Base-by-base conservation (phyloP, 2,888 invertebrate species). In the Spodoptera littoralis region DNA sequence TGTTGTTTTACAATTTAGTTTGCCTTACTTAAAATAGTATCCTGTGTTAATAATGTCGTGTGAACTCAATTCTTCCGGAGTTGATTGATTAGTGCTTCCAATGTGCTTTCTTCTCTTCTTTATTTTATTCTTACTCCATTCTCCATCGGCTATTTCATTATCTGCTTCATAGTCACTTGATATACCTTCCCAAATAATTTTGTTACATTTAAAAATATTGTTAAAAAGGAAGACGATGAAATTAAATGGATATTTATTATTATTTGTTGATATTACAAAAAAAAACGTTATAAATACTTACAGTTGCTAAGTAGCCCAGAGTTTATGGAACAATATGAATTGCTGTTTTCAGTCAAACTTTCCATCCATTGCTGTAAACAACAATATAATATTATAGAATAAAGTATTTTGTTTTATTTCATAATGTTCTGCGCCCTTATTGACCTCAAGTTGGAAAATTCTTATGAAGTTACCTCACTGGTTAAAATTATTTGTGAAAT, bases 311-410 rank as follows among this genome's bases (percentile, higher is more conserved):
- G 56, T 51, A 74, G 68, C 48, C 73, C 77, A 27, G 87, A 84
- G 47, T 77, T 72, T 53, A 87, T 45, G 54, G 91, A 91, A 63
- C 83, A 73, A 70, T 77, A 61, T 12, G 92, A 91, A 77, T 86
- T 87, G 60, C 83, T 88, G 59, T 85, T 84, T 85, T 93, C 93
- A 36, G 86, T 79, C 68, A 93, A 76, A 70, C 87, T 88, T 75
- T 91, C 90, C 77, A 93, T 79, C 92, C 93, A 90, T 88, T 86
- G 79, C 92, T 93, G 87, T 59, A 82, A 87, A 76, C 60, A 66
- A 76, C 50, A 65, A 75, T 63, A 65, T 63, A 66, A 50, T 64
- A 69, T 50, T 72, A 67, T 49, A 63, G 55, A 73, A 68, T 53
- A 56, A 45, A 58, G 30, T 0, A n/a, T 49, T 54, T 53, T 22